Evolutionary conservation across 2,113 vertebrate genomes (phyloP).

Genomic region (Tiliqua scincoides): DNA sequence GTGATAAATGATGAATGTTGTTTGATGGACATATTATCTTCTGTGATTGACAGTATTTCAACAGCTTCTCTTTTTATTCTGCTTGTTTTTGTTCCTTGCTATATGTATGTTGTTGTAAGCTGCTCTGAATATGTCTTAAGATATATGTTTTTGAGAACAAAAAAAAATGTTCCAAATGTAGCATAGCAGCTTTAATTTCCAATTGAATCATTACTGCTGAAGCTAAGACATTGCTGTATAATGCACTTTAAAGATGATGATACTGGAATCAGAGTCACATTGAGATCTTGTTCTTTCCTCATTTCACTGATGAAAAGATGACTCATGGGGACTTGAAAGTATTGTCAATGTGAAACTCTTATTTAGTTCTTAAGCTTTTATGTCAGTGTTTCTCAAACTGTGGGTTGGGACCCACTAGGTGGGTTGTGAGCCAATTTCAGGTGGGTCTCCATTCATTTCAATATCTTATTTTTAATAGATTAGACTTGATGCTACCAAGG

Average conservation of each 20-base stretch:
- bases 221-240: fast-evolving
- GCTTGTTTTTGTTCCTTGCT: no score
- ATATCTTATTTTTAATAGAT: no score
- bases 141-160: neutral
- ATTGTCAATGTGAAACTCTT: neutral
- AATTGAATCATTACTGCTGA: neutral
- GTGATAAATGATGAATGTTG: neutral
- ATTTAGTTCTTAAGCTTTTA: neutral
- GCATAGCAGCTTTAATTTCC: neutral
- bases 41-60: neutral
- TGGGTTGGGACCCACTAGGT: no score
- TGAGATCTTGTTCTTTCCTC: neutral
- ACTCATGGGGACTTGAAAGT: fast-evolving
- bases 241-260: neutral
- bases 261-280: neutral
- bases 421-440: no score
- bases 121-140: neutral
- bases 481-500: no score
- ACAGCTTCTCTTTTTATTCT: neutral
- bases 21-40: neutral
- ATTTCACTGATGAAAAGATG: neutral
- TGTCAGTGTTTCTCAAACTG: no score
- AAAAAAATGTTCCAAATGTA: neutral
- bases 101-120: no score
- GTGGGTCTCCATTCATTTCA: no score